Conservation (phyloP, 2,113 vertebrate species). For the Meleagris gallopavo region DNA sequence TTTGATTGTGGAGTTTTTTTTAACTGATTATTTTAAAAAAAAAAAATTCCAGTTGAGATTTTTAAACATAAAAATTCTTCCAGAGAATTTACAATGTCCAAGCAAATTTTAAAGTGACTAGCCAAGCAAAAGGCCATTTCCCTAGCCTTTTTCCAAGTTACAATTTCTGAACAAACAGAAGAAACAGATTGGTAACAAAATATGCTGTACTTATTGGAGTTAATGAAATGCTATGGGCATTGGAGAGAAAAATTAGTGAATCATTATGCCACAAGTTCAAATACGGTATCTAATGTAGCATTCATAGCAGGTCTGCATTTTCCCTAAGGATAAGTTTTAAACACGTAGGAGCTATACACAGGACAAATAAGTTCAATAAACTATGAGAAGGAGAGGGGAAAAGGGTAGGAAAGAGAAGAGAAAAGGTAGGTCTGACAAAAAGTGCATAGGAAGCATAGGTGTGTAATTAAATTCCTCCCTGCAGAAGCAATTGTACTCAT, state of each 20-base stretch:
- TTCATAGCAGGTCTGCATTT: accelerated
- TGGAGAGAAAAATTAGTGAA: neutral
- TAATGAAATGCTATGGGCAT: neutral
- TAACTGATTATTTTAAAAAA: neutral
- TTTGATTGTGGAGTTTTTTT: neutral
- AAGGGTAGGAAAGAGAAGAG: neutral
- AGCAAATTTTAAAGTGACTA: neutral
- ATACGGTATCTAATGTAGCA: neutral
- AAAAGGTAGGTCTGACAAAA: neutral
- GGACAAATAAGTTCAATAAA: neutral
- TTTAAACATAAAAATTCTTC: neutral
- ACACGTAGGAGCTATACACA: neutral
- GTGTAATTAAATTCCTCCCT: no score
- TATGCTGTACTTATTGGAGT: neutral
- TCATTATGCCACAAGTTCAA: neutral
- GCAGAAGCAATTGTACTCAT: neutral
- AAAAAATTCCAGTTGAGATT: neutral
- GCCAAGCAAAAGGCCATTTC: neutral
- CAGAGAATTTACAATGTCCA: neutral
- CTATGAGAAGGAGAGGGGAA: neutral
- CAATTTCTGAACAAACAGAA: neutral
- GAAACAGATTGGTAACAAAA: neutral
- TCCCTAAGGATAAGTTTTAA: neutral
- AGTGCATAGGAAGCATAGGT: no score
- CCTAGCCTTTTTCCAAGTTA: neutral